phyloP scores from a whole-genome alignment of 2,113 vertebrate species.

The Typhlomys cinereus region DNA sequence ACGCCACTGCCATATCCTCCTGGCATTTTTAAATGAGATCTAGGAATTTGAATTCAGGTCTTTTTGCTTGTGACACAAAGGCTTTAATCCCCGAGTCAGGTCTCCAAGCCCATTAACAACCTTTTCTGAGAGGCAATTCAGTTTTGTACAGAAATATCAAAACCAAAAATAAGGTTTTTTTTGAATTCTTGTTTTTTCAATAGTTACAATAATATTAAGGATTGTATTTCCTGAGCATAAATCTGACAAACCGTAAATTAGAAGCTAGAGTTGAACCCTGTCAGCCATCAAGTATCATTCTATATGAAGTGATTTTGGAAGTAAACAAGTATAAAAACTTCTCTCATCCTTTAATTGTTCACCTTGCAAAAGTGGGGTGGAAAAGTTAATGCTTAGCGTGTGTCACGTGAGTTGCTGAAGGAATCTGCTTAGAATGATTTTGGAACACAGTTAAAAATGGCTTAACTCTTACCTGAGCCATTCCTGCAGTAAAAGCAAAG shows the following conservation, averaged over 20 bases:
- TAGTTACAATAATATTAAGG: neutral
- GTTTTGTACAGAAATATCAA: neutral
- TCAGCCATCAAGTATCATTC: neutral
- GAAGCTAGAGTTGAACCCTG: neutral
- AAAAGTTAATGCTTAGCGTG: neutral
- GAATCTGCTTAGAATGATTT: neutral
- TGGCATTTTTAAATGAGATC: too few species aligned
- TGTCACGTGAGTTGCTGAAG: neutral
- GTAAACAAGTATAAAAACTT: too few species aligned
- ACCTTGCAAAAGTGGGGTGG: neutral
- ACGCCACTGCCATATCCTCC: too few species aligned
- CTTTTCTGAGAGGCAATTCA: conserved; percentile 8
- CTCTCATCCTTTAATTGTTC: neutral
- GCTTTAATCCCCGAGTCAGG: too few species aligned
- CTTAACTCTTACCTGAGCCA: conserved; percentile 87
- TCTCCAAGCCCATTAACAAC: neutral
- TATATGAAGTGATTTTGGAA: too few species aligned
- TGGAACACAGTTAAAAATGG: neutral
- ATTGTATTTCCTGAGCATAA: neutral
- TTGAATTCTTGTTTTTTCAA: neutral
- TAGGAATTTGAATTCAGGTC: too few species aligned
- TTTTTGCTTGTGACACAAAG: too few species aligned
- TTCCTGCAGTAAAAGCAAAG: conserved; percentile 91
- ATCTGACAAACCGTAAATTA: neutral
- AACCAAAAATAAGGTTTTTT: neutral